Evolutionary conservation across 1,140 invertebrate species (phyloP), one percentile per base, ranked within the genome.

Genomic region (Zeugodacus cucurbitae): DNA sequence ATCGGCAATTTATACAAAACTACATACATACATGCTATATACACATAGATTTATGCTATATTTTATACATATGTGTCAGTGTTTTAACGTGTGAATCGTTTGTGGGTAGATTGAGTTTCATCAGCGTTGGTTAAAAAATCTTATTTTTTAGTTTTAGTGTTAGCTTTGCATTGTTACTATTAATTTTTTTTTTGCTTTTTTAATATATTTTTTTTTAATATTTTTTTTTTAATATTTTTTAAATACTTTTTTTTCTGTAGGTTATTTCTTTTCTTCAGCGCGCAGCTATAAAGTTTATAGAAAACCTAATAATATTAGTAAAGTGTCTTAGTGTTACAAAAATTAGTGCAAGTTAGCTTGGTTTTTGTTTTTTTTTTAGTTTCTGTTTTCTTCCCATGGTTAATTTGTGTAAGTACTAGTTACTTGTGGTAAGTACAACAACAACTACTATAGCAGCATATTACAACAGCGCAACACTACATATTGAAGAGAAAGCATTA

Each of bases 401-500:
- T 78, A 78, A 78, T 78, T 78, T 78, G 26, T 78, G 70, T 78
- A 17, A 32, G 67, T 74, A 37, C 17, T 62, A 26, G 58, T 62
- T 62, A 74, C 34, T 74, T 74, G 7, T 74, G 67, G 32, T 67
- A 62, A 74, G 29, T 74, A 74, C 34, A 74, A 74, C 37, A 74
- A 74, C 34, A 34, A 74, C 67, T 74, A 74, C 74, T 29, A 48
- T n/a, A 22, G 44, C 22, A 82, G 34, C 41, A 48, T 11, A 48
- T 20, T 78, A 41, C 17, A 26, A 48, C 22, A 26, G 26, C 44
- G 74, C 74, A 82, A 82, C 74, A 82, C 41, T 82, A 82, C 74
- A 78, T 41, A 48, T 26, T 82, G 22, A 48, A 48, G 48, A 54
- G 41, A 82, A 82, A 82, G 34, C 34, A 17, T 74, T 74, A 32